A percentile compares a stretch with the other conserved stretches of the same genome.
Evolutionary conservation across 2,888 invertebrate genomes (phyloP).

Genomic region (Xanthia icteritia): DNA sequence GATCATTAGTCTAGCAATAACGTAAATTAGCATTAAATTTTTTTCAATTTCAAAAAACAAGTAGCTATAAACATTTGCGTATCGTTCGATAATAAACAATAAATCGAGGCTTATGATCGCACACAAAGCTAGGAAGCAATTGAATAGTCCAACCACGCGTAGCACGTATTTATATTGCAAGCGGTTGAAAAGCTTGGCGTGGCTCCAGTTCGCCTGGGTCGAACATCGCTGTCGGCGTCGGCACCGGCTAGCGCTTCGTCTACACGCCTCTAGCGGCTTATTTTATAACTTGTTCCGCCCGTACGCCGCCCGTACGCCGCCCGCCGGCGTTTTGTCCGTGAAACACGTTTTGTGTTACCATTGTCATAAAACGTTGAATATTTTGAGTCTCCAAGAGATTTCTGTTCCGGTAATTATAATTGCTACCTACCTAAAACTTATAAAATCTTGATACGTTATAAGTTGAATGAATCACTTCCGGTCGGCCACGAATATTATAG

Average conservation of each 20-base stretch:
- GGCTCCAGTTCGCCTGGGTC: constrained; percentile 66
- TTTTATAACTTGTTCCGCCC: constrained; percentile 72
- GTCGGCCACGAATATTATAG: neutral
- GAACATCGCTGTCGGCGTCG: constrained; percentile 63
- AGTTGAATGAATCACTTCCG: neutral
- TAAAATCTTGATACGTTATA: neutral
- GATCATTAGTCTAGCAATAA: constrained; percentile 1
- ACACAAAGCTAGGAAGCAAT: constrained; percentile 66
- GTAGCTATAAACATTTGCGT: neutral
- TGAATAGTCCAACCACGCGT: constrained; percentile 69
- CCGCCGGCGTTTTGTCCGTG: constrained; percentile 58
- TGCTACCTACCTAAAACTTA: neutral
- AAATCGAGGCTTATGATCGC: constrained; percentile 58
- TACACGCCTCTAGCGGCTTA: constrained; percentile 68
- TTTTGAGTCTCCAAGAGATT: constrained; percentile 34
- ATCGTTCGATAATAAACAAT: constrained; percentile 51
- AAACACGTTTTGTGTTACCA: constrained; percentile 60
- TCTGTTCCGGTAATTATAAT: constrained; percentile 24
- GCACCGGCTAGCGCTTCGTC: constrained; percentile 59
- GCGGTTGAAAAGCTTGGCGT: constrained; percentile 68
- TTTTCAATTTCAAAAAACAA: constrained; percentile 2
- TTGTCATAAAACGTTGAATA: constrained; percentile 58
- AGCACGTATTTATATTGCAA: constrained; percentile 67
- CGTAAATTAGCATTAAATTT: neutral
- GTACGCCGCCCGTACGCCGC: constrained; percentile 59